Conservation (phyloP, 2,113 vertebrate genomes). For the Bubo bubo region DNA sequence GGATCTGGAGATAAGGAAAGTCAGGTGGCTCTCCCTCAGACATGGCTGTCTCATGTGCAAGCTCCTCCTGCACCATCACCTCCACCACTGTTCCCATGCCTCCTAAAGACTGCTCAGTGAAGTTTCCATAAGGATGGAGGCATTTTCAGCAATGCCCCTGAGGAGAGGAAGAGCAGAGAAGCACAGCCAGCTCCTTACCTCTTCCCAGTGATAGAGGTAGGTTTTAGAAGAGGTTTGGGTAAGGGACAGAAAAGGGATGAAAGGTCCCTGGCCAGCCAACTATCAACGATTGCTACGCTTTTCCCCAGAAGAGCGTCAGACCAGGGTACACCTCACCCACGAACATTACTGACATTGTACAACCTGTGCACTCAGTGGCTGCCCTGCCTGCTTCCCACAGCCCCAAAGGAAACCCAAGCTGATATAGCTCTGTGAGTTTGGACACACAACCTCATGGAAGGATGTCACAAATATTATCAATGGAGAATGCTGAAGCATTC, state of each 20-base stretch:
- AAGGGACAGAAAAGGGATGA: no score
- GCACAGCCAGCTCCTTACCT: background rate
- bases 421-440: background rate
- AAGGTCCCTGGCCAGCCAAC: background rate
- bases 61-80: background rate
- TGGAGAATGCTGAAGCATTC: background rate
- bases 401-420: background rate
- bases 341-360: background rate
- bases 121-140: background rate
- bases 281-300: fast-evolving
- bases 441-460: background rate
- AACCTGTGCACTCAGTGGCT: background rate
- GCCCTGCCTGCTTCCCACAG: background rate
- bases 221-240: background rate
- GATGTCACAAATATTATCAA: background rate
- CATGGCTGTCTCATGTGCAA: fast-evolving
- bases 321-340: background rate
- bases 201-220: fast-evolving
- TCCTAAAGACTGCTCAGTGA: background rate
- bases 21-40: background rate
- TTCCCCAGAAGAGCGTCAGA: no score
- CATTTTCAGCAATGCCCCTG: background rate
- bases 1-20: background rate
- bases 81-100: background rate
- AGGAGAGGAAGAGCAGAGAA: background rate